Conservation (phyloP, 2,888 invertebrate species). For the Dyspetes luteomarginatus region DNA sequence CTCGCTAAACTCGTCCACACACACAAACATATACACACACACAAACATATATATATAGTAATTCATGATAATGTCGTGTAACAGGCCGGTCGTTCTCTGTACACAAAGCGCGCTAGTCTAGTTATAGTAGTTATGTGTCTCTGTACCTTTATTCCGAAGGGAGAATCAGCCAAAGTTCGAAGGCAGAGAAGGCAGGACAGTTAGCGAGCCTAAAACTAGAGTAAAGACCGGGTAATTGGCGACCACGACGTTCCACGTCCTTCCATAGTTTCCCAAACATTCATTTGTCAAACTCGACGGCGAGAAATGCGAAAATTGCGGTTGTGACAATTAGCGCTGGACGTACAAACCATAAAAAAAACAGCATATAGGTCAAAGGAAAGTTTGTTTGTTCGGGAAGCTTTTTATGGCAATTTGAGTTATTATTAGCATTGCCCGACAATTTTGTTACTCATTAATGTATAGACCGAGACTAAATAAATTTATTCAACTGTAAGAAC, state of each 20-base stretch:
- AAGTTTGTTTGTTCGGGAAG: not conserved
- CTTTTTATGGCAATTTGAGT: not conserved
- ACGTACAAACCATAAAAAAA: not conserved
- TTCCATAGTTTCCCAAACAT: constrained; percentile 31
- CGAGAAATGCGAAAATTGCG: not conserved
- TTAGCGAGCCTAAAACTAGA: constrained; percentile 43
- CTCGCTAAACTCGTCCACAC: constrained; percentile 33
- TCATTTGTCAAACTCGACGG: constrained; percentile 20
- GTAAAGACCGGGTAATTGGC: constrained; percentile 55
- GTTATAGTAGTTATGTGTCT: constrained; percentile 50
- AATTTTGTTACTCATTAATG: not conserved
- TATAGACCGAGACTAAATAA: not conserved
- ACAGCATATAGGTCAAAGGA: not conserved
- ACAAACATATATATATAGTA: not conserved
- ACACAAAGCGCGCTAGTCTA: constrained; percentile 34
- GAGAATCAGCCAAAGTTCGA: not conserved
- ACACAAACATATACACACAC: constrained; percentile 13
- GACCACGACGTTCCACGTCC: not conserved
- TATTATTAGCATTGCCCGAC: not conserved
- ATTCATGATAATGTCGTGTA: constrained; percentile 1
- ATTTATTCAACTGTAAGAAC: not conserved
- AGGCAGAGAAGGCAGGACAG: not conserved
- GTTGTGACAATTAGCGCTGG: not conserved
- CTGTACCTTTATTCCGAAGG: constrained; percentile 55
- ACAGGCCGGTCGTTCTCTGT: constrained; percentile 44